A percentile compares a stretch with the other conserved stretches of the same genome.
phyloP scores from a whole-genome alignment of 2,888 invertebrate species.

The Orthosia gracilis region DNA sequence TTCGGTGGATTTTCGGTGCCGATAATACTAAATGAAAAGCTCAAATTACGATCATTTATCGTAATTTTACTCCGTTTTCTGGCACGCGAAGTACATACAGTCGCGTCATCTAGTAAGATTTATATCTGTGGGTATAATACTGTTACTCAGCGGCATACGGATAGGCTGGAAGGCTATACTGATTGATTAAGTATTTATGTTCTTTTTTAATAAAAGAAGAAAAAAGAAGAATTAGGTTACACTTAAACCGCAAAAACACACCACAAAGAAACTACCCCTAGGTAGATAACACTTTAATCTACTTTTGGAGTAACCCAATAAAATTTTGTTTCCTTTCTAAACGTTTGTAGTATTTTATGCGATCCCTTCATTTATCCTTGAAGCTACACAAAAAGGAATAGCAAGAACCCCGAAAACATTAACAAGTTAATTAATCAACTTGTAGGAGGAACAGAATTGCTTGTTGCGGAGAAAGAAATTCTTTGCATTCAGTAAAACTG shows the following conservation, averaged over 20 bases:
- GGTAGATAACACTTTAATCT: constrained; percentile 15
- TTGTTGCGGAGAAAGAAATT: constrained; percentile 63
- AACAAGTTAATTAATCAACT: constrained; percentile 76
- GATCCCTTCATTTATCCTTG: constrained; percentile 58
- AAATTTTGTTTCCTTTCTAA: constrained; percentile 21
- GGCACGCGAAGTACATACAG: no score
- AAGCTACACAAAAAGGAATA: constrained; percentile 48
- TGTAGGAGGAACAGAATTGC: constrained; percentile 61
- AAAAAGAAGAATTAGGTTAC: no score
- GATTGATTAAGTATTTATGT: no score
- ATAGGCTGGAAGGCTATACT: no score
- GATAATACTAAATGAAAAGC: no score
- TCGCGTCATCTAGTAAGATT: no score
- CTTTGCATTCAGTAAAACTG: constrained; percentile 40
- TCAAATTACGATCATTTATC: no score
- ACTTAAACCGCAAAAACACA: neutral
- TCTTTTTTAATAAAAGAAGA: no score
- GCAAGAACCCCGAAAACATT: constrained; percentile 61
- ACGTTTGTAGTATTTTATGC: constrained; percentile 35
- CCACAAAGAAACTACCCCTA: neutral
- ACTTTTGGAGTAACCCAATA: constrained; percentile 3
- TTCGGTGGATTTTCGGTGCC: no score
- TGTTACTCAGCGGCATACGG: no score
- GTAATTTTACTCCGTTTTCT: no score
- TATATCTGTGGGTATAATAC: no score